phyloP scores from a whole-genome alignment of 2,113 vertebrate genomes.

The Pachycephala philippinensis region DNA sequence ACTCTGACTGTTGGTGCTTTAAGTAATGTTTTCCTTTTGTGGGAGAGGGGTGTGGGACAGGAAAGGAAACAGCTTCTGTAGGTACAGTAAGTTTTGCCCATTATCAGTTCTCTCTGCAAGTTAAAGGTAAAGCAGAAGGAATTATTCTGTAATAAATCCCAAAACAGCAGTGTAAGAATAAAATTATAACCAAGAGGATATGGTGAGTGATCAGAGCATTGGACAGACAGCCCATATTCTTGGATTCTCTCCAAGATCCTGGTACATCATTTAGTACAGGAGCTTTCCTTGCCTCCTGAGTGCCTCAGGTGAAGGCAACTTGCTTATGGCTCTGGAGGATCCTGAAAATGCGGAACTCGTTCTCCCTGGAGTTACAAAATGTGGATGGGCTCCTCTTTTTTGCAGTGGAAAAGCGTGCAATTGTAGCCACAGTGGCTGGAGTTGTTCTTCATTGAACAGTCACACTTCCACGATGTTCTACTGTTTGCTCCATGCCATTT shows the following conservation, averaged over 20 bases:
- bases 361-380: conserved; percentile 50
- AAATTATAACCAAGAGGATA: not conserved
- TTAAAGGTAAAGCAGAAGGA: not conserved
- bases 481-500: conserved; percentile 61
- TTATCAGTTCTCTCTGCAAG: not conserved
- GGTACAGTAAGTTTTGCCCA: not conserved
- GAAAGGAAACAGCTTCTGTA: not conserved
- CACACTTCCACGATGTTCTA: conserved; percentile 63
- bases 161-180: not conserved
- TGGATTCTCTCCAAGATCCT: not conserved
- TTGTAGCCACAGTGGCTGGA: conserved; percentile 45
- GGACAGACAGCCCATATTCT: not conserved
- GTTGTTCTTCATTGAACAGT: conserved; percentile 62
- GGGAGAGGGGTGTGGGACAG: not conserved
- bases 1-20: not conserved
- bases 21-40: not conserved
- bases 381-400: conserved; percentile 48
- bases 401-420: conserved; percentile 67
- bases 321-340: not conserved
- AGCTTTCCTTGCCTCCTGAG: not conserved
- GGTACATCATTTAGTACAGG: not conserved
- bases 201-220: not conserved
- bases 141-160: not conserved
- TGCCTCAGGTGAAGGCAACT: not conserved
- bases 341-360: conserved; percentile 32